Percentiles rank a stretch among this genome's conserved stretches.
phyloP scores from a whole-genome alignment of 2,797 vertebrate species.

The Chelon auratus region DNA sequence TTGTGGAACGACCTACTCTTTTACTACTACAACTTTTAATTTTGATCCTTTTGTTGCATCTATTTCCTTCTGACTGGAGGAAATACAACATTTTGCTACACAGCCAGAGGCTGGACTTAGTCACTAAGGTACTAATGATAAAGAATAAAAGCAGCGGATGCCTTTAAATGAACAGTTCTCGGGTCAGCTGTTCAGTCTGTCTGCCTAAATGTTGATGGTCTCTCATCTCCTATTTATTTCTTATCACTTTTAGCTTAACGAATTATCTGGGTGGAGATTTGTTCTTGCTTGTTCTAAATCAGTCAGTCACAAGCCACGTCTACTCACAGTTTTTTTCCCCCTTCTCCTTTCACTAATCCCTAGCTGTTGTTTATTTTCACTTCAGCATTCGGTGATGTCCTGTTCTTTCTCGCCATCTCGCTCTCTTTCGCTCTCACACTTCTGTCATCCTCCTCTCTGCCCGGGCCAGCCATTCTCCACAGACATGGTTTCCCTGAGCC shows the following conservation, averaged over 20 bases:
- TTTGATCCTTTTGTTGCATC: conserved; percentile 14
- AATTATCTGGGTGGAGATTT: conserved; percentile 5
- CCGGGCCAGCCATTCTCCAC: neutral
- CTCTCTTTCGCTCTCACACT: neutral
- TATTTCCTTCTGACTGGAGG: conserved; percentile 9
- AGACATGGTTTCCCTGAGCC: conserved; percentile 9
- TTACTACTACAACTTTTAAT: conserved; percentile 6
- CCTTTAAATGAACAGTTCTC: conserved; percentile 13
- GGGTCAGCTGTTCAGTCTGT: conserved; percentile 13
- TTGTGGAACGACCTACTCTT: neutral
- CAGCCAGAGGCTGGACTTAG: conserved; percentile 18
- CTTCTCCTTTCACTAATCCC: conserved; percentile 10
- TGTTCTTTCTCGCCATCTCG: conserved; percentile 6
- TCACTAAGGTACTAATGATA: conserved; percentile 21
- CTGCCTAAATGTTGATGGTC: neutral
- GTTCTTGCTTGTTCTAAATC: neutral
- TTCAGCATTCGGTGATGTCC: neutral
- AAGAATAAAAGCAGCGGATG: conserved; percentile 33
- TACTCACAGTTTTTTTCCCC: neutral
- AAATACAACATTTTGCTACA: conserved; percentile 2
- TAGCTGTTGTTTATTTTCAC: neutral
- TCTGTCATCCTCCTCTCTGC: conserved; percentile 6
- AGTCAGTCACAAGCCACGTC: no score
- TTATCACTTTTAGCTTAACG: conserved; percentile 12
- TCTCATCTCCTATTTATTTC: neutral